Evolutionary conservation across 2,113 vertebrate species (phyloP).

Genomic region (Cynopterus brachyotis): DNA sequence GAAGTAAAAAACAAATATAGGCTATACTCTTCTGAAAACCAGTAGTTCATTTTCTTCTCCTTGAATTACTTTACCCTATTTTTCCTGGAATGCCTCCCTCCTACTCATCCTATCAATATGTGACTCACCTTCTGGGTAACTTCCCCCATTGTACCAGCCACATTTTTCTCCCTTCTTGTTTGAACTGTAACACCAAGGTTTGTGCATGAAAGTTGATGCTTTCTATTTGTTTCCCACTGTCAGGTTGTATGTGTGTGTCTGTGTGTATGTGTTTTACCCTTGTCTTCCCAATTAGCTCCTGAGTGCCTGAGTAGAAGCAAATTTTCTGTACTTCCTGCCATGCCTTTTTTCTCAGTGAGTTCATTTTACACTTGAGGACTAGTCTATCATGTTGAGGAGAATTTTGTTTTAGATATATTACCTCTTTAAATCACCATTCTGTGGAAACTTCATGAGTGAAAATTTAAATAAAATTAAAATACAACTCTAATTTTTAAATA

Average conservation of each 20-base stretch:
- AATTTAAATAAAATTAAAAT: constrained; percentile 47
- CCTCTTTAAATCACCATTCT: neutral
- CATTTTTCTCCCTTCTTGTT: neutral
- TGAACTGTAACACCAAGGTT: neutral
- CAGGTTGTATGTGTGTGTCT: no score
- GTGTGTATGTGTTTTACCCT: neutral
- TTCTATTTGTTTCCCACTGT: neutral
- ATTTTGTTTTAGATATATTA: neutral
- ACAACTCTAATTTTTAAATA: constrained; percentile 63
- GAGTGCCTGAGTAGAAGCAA: neutral
- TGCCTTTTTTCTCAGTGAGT: neutral
- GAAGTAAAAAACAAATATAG: neutral
- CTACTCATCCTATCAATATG: no score
- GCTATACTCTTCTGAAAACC: neutral
- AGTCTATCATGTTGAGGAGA: neutral
- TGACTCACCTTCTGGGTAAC: neutral
- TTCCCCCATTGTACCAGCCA: neutral
- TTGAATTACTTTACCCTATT: neutral
- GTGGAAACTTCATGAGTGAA: neutral
- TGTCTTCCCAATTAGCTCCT: neutral
- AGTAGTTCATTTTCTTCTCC: neutral
- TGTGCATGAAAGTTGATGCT: neutral
- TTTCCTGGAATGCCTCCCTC: neutral
- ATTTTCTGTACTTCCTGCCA: neutral
- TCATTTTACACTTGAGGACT: neutral